These are phyloP conservation scores for Potamarius usumacintae DNA, from an alignment of 2,113 vertebrate genomes.

Conservation along the genomic window DNA sequence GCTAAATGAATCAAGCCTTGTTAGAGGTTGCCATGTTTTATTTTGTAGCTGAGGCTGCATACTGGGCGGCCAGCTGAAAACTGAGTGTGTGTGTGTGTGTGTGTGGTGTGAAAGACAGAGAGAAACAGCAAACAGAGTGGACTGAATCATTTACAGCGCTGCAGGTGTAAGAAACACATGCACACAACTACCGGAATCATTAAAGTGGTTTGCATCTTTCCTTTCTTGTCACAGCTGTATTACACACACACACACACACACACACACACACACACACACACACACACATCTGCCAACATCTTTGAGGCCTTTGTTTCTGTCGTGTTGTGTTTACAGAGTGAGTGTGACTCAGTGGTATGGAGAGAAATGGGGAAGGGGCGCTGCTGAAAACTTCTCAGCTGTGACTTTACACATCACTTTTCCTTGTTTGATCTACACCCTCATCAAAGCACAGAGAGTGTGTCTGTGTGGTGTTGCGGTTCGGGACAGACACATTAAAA, in stretches of 20 bases:
- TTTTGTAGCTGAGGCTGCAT: conserved; percentile 12
- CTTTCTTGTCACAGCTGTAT: conserved; percentile 10
- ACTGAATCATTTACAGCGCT: conserved; percentile 29
- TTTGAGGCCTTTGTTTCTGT: conserved; percentile 36
- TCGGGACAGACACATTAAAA: conserved; percentile 39
- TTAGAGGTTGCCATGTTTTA: conserved; percentile 29
- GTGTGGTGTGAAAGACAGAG: not conserved
- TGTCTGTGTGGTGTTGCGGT: conserved; percentile 47
- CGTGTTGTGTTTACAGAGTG: conserved; percentile 42
- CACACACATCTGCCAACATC: conserved; percentile 36
- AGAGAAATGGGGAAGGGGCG: not conserved
- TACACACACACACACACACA: conserved; percentile 3
- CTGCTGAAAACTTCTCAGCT: conserved; percentile 36
- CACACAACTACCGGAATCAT: conserved; percentile 32
- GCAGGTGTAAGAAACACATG: conserved; percentile 35
- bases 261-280: conserved; percentile 12
- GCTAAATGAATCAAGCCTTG: conserved; percentile 39
- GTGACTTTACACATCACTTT: conserved; percentile 35
- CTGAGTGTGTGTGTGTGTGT: not conserved
- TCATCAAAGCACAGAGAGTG: conserved; percentile 40
- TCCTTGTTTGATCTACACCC: conserved; percentile 44
- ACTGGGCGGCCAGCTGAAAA: conserved; percentile 26
- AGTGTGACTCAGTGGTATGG: conserved; percentile 27
- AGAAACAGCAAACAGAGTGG: not conserved
- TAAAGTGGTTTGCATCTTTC: conserved; percentile 38